phyloP scores from a whole-genome alignment of 2,113 vertebrate species.

The Chaenocephalus aceratus region DNA sequence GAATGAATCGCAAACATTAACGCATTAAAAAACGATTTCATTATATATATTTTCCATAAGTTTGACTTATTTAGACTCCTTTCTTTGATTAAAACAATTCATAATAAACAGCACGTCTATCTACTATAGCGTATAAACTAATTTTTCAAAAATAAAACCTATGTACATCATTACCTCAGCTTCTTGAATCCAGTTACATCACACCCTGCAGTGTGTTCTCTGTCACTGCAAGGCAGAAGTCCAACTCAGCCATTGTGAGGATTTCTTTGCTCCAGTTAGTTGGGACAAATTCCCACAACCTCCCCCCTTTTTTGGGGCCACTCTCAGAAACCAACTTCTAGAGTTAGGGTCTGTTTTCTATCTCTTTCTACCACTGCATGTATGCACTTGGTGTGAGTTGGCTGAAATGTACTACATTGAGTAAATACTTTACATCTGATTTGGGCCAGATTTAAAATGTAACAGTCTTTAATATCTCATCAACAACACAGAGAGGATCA shows the following conservation, averaged over 20 bases:
- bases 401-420: background rate
- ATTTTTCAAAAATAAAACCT: conserved; percentile 8
- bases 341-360: conserved; percentile 6
- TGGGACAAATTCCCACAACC: conserved; percentile 38
- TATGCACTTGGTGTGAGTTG: background rate
- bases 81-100: background rate
- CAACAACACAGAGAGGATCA: background rate
- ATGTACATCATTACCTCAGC: conserved; percentile 44
- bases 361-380: background rate
- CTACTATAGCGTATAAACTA: background rate
- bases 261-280: conserved; percentile 56
- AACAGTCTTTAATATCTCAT: conserved; percentile 6
- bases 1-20: background rate
- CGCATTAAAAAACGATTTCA: background rate
- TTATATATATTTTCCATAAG: background rate
- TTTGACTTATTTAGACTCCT: background rate
- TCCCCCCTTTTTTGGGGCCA: conserved; percentile 29
- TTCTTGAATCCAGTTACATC: conserved; percentile 14
- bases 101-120: background rate
- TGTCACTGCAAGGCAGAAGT: conserved; percentile 29
- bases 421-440: background rate
- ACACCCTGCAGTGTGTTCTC: conserved; percentile 34
- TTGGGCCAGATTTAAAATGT: background rate
- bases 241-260: conserved; percentile 47
- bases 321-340: conserved; percentile 42